Base-by-base conservation (phyloP, 1,140 invertebrate genomes). In the Drosophila burlai region DNA sequence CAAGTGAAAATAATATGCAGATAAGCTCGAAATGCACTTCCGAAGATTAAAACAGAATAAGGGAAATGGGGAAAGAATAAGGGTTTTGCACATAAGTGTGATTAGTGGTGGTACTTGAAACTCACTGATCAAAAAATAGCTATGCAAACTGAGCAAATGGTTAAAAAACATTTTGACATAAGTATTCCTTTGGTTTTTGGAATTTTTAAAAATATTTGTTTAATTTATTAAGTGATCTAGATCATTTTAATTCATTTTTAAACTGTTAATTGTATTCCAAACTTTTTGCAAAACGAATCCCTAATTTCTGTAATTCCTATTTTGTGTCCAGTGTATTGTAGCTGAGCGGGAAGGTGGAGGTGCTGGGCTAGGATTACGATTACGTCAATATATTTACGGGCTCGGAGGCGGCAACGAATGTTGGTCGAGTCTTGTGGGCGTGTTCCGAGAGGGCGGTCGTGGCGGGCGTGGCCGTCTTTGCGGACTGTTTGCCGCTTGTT, bases 311-410 rank as follows among this genome's bases (percentile, higher is more conserved):
- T 21, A 15, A 50, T 36, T 21, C 47, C 31, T 34, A 54, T 55
- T 26, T 66, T 58, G 45, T 43, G 40, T 18, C 18, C 38, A 29
- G 63, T 71, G 67, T 67, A n/a, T 18, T 10, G 38, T 21, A 31
- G 40, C 34, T 60, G 24, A 15, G 9, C 10, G 10, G 36, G 43
- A n/a, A 31, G 36, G 31, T 18, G 40, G 26, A 36, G 16, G 75
- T 67, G 63, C 73, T 42, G 11, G 31, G 36, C 38, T 79, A 79
- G 38, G 65, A 26, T 29, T 66, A 65, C 42, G 72, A 76, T 65
- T 66, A 59, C 46, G 54, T 52, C 58, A 72, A 73, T 77, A 87
- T 89, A 89, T 90, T 89, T 89, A 89, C 85, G 81, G 85, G 85
- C 50, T 85, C 57, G 54, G 78, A 80, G 57, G 65, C 68, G 60